phyloP scores from a whole-genome alignment of 2,113 vertebrate species.

The Xerus inauris region DNA sequence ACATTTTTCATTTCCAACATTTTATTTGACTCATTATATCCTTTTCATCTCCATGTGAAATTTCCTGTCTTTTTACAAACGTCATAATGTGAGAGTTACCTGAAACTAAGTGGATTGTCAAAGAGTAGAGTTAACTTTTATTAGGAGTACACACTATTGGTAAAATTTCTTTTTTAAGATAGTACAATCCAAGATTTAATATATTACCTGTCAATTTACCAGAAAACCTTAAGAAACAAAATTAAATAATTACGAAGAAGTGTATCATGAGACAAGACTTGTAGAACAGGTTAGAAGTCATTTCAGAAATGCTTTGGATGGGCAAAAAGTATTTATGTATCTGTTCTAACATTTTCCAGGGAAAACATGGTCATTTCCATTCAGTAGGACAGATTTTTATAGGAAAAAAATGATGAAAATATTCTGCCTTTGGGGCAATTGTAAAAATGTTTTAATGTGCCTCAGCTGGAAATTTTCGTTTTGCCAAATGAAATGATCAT shows the following conservation, averaged over 20 bases:
- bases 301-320: neutral
- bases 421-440: conserved; percentile 72
- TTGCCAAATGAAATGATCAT: conserved; percentile 72
- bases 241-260: neutral
- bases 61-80: neutral
- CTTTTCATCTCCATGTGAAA: neutral
- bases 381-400: conserved; percentile 58
- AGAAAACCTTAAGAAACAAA: neutral
- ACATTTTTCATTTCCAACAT: neutral
- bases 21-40: neutral
- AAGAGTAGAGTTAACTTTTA: neutral
- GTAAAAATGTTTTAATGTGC: conserved; percentile 69
- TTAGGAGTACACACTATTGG: neutral
- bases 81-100: neutral
- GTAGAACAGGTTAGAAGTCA: neutral
- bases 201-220: neutral
- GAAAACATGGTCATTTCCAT: conserved; percentile 62
- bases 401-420: conserved; percentile 60
- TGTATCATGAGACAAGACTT: neutral
- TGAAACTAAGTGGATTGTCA: neutral
- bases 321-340: conserved; percentile 22
- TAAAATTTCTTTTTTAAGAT: neutral
- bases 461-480: conserved; percentile 68
- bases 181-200: neutral
- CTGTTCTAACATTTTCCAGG: conserved; percentile 22